Percentiles rank a stretch among this genome's conserved stretches.
phyloP scores from a whole-genome alignment of 2,113 vertebrate species.

The Mastomys coucha region DNA sequence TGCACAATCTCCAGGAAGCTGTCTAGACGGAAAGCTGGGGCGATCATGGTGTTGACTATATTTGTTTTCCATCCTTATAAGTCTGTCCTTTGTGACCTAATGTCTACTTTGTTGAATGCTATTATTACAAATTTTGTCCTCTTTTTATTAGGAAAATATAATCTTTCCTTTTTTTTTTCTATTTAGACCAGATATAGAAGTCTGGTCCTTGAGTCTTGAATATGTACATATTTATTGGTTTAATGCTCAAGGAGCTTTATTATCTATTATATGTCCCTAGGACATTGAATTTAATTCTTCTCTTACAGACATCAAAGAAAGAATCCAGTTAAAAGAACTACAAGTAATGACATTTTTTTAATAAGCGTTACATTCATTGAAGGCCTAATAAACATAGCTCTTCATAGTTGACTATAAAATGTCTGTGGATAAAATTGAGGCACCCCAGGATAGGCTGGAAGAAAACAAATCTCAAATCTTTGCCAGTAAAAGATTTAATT shows the following conservation, averaged over 20 bases:
- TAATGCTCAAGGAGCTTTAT: conserved; percentile 11
- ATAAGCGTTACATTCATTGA: conserved; percentile 36
- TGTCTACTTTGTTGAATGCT: neutral
- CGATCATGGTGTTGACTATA: neutral
- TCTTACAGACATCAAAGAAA: neutral
- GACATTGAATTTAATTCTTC: conserved; percentile 26
- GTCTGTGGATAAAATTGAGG: conserved; percentile 25
- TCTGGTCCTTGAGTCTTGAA: neutral
- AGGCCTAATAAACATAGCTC: conserved; percentile 5
- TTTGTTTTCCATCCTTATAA: neutral
- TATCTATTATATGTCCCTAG: neutral
- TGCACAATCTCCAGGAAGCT: neutral
- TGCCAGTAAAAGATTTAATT: conserved; percentile 77
- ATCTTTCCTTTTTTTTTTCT: neutral
- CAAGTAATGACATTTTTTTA: neutral
- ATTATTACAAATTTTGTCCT: conserved; percentile 13
- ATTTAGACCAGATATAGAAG: neutral
- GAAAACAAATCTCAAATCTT: conserved; percentile 67
- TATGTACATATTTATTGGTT: neutral
- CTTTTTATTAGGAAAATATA: neutral
- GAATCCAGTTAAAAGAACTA: conserved; percentile 13
- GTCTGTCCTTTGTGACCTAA: neutral
- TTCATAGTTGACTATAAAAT: conserved; percentile 54
- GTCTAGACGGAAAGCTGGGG: neutral
- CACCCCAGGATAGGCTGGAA: neutral